These are phyloP conservation scores for Rhinoptilus africanus DNA, from an alignment of 2,113 vertebrate species.

Conservation along the genomic window DNA sequence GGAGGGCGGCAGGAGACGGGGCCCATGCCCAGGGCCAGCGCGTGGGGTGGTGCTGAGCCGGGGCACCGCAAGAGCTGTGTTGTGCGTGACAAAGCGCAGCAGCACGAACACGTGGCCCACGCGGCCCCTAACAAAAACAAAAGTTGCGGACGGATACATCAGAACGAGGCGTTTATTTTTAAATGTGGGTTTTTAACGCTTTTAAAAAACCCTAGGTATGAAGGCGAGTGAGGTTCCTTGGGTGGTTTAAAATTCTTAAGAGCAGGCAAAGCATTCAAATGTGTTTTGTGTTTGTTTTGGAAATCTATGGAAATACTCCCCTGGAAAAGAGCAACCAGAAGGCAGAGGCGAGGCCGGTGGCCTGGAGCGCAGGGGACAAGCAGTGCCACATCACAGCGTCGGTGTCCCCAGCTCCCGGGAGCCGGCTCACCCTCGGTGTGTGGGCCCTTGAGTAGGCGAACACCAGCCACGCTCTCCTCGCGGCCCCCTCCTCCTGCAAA, in stretches of 20 bases:
- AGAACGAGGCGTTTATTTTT: background rate
- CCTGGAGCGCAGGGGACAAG: background rate
- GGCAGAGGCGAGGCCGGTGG: background rate
- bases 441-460: accelerated
- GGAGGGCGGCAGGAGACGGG: background rate
- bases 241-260: background rate
- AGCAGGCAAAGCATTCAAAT: background rate
- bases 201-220: background rate
- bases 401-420: background rate
- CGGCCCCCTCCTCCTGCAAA: accelerated
- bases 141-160: accelerated
- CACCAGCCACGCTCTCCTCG: too few species aligned
- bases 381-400: accelerated
- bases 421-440: accelerated
- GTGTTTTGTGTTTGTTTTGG: background rate
- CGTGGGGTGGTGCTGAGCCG: accelerated
- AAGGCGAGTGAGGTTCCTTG: background rate
- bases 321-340: background rate
- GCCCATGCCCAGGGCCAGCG: background rate
- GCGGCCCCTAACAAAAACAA: background rate
- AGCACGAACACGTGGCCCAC: background rate
- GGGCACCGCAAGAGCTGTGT: background rate
- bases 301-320: background rate
- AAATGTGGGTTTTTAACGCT: background rate
- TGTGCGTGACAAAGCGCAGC: background rate